phyloP scores from a whole-genome alignment of 30 jellyfish, hydroid and myxozoan species.

The Hydra vulgaris region DNA sequence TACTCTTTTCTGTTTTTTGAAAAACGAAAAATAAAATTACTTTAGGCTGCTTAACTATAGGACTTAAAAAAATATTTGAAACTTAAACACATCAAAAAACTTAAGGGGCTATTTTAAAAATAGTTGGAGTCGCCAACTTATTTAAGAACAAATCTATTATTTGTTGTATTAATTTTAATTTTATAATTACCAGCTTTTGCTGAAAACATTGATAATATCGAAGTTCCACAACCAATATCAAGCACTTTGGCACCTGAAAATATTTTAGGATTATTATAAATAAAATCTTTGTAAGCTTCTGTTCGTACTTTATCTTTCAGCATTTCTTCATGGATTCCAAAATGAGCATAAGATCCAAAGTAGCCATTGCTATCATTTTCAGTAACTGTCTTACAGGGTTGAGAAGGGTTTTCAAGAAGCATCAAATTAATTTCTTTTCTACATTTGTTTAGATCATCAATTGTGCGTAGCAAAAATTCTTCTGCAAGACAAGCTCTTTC shows the following conservation, averaged over 20 bases:
- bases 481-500: slow-evolving; percentile 64
- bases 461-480: slow-evolving; percentile 54
- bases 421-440: slow-evolving; percentile 34
- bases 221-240: slow-evolving; percentile 92
- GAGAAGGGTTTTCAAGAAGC: slow-evolving; percentile 20
- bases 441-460: slow-evolving; percentile 48
- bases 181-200: slow-evolving; percentile 65
- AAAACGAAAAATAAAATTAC: too few species aligned
- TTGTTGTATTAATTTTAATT: too few species aligned
- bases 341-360: slow-evolving; percentile 83
- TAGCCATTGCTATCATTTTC: slow-evolving; percentile 38
- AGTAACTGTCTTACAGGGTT: not conserved
- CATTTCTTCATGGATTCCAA: slow-evolving; percentile 95
- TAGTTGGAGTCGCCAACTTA: too few species aligned
- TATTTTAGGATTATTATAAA: slow-evolving; percentile 23
- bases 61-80: too few species aligned
- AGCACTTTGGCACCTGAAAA: slow-evolving; percentile 49
- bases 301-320: slow-evolving; percentile 73
- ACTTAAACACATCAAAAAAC: too few species aligned
- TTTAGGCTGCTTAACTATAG: too few species aligned
- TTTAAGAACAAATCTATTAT: too few species aligned
- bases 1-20: too few species aligned
- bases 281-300: slow-evolving; percentile 54
- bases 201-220: slow-evolving; percentile 83
- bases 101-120: too few species aligned